Conservation (phyloP, 53 echinoderm and acorn worm species). For the Apostichopus leukothele region DNA sequence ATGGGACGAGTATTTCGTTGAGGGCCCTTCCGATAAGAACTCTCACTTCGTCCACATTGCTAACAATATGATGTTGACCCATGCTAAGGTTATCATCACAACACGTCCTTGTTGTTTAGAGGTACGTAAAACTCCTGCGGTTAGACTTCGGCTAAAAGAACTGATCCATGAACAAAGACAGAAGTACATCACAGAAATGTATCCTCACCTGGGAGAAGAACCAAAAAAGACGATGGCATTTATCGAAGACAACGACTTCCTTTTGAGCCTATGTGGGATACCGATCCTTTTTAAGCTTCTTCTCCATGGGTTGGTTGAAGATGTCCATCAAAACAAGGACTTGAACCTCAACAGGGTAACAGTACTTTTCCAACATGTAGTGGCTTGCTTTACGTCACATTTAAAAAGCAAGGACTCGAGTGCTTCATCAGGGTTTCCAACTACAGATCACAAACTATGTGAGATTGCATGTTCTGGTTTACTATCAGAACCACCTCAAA, state of each 20-base stretch:
- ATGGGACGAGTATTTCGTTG: slow-evolving; percentile 38
- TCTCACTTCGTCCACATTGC: slow-evolving; percentile 19
- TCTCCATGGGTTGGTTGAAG: slow-evolving; percentile 4
- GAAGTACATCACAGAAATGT: slow-evolving; percentile 1
- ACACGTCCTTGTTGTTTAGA: slow-evolving; percentile 2
- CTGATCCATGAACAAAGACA: slow-evolving; percentile 16
- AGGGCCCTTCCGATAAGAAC: neutral
- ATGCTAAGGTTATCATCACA: slow-evolving; percentile 7
- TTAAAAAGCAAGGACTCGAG: neutral
- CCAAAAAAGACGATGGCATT: neutral
- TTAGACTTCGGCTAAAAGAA: slow-evolving; percentile 23
- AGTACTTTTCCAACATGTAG: slow-evolving; percentile 15
- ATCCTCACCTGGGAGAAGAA: neutral
- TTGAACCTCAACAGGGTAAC: slow-evolving; percentile 25
- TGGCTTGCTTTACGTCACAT: neutral
- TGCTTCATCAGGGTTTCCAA: neutral
- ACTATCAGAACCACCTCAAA: neutral
- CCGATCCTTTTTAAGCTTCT: slow-evolving; percentile 22
- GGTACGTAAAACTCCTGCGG: neutral
- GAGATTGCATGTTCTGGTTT: slow-evolving; percentile 21
- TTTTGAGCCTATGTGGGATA: slow-evolving; percentile 24
- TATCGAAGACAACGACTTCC: slow-evolving; percentile 34
- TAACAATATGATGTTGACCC: slow-evolving; percentile 4
- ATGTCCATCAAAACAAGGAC: neutral
- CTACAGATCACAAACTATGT: slow-evolving; percentile 18